These are phyloP conservation scores for Lamprotornis superbus DNA, from an alignment of 2,113 vertebrate species.

Conservation along the genomic window DNA sequence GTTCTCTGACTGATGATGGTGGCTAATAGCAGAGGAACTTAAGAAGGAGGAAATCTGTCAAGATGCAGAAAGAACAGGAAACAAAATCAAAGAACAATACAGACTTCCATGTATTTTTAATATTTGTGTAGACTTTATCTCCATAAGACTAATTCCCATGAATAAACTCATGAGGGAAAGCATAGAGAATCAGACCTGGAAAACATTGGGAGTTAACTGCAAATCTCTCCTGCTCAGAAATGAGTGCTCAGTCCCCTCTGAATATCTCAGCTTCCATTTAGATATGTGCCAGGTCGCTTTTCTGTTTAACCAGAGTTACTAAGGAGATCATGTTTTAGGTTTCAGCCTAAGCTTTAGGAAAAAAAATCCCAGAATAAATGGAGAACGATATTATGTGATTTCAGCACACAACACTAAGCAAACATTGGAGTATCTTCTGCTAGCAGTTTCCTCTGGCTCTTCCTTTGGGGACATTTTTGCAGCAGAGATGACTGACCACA, in stretches of 20 bases:
- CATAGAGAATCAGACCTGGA: background rate
- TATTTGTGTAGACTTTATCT: background rate
- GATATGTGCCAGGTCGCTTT: rapidly evolving
- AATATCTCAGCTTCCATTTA: background rate
- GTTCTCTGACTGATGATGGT: background rate
- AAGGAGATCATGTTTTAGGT: background rate
- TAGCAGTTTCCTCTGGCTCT: background rate
- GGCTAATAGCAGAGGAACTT: background rate
- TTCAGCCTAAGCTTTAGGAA: background rate
- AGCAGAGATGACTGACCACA: background rate
- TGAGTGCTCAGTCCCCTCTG: background rate
- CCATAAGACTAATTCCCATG: background rate
- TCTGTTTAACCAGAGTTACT: background rate
- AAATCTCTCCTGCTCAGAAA: background rate
- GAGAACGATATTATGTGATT: background rate
- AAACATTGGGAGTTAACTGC: background rate
- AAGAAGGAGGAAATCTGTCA: background rate
- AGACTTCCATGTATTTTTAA: background rate
- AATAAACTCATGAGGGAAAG: background rate
- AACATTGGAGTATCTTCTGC: background rate
- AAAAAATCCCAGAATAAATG: background rate
- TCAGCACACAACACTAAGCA: background rate
- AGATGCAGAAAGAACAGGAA: background rate
- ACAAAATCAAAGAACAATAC: background rate
- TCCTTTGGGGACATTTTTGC: background rate